Evolutionary conservation across 2,113 vertebrate species (phyloP).

Genomic region (Diphyllodes magnificus): DNA sequence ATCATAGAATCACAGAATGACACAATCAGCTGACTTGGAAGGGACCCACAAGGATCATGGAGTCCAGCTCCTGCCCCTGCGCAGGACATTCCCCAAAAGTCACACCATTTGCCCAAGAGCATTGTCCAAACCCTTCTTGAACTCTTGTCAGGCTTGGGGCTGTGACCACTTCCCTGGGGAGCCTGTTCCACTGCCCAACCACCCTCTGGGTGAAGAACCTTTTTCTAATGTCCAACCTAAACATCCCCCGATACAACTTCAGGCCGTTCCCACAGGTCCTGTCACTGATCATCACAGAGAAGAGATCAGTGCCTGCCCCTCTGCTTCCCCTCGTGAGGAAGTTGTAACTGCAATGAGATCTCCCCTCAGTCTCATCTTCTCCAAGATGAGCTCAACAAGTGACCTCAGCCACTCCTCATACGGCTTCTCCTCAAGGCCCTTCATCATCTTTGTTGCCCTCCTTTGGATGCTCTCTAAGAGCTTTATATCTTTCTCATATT

Average conservation of each 20-base stretch:
- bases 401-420: fast-evolving
- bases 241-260: fast-evolving
- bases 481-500: fast-evolving
- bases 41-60: neutral
- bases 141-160: neutral
- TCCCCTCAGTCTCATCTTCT: neutral
- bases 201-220: neutral
- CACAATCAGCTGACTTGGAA: neutral
- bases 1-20: neutral
- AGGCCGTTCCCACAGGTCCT: fast-evolving
- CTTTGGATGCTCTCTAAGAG: neutral
- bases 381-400: neutral
- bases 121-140: neutral
- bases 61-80: neutral
- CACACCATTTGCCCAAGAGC: neutral
- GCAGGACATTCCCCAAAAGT: neutral
- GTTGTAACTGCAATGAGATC: fast-evolving
- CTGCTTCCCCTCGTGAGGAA: neutral
- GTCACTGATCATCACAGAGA: fast-evolving
- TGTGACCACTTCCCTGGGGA: neutral
- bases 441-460: too few relatives aligned
- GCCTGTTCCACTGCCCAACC: neutral
- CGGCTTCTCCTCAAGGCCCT: fast-evolving
- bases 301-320: neutral
- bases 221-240: neutral